A percentile compares a stretch with the other conserved stretches of the same genome.
Evolutionary conservation across 2,797 vertebrate genomes (phyloP).

Genomic region (Intellagama lesueurii): DNA sequence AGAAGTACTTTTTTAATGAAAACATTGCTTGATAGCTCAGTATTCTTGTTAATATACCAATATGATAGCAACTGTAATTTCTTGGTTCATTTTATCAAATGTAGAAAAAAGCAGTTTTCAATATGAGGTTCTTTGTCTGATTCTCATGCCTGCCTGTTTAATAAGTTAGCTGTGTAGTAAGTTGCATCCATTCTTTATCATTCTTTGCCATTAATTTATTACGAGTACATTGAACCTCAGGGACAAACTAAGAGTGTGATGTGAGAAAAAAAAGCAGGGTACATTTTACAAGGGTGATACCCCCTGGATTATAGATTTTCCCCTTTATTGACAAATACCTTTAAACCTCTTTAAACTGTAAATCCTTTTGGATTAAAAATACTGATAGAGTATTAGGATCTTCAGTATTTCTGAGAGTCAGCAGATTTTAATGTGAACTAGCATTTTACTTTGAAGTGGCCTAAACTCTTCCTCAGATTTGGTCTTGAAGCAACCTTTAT

Average conservation of each 20-base stretch:
- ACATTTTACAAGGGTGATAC: constrained; percentile 53
- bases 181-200: constrained; percentile 72
- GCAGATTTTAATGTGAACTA: constrained; percentile 50
- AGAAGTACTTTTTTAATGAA: neutral
- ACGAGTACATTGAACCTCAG: constrained; percentile 69
- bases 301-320: constrained; percentile 41
- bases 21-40: neutral
- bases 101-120: constrained; percentile 43
- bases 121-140: constrained; percentile 54
- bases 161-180: constrained; percentile 45
- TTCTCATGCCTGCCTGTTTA: constrained; percentile 59
- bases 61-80: constrained; percentile 9
- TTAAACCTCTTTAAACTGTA: constrained; percentile 40
- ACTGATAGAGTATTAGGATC: constrained; percentile 48
- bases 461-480: constrained; percentile 19
- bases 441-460: constrained; percentile 44
- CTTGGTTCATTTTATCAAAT: constrained; percentile 39
- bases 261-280: constrained; percentile 37
- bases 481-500: constrained; percentile 12
- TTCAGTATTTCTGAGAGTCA: constrained; percentile 45
- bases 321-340: constrained; percentile 18
- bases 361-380: constrained; percentile 46
- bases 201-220: constrained; percentile 68
- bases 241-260: constrained; percentile 67
- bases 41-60: neutral